phyloP scores from a whole-genome alignment of 2,888 invertebrate genomes.

The Chrysolina americana region DNA sequence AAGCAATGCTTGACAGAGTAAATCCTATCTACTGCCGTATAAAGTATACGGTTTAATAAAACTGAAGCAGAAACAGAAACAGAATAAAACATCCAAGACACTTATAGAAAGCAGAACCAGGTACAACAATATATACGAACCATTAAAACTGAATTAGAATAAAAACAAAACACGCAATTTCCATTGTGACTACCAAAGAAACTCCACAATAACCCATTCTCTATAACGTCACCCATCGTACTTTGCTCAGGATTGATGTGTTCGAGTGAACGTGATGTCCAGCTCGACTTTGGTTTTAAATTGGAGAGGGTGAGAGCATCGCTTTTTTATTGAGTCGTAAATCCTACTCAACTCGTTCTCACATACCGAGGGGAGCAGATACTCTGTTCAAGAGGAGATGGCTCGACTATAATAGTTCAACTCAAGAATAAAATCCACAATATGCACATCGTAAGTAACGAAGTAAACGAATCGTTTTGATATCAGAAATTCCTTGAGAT shows the following conservation, averaged over 20 bases:
- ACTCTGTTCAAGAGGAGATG: background rate
- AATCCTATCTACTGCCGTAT: no score
- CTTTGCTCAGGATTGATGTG: conserved; percentile 13
- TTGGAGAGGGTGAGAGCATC: conserved; percentile 32
- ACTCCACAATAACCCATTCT: background rate
- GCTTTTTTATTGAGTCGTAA: conserved; percentile 42
- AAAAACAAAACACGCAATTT: no score
- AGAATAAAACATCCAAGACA: no score
- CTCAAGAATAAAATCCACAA: background rate
- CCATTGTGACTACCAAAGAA: no score
- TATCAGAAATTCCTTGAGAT: background rate
- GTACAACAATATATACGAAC: no score
- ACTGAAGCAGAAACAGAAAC: no score
- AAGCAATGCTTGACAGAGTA: no score
- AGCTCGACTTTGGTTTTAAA: conserved; percentile 48
- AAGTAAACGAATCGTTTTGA: background rate
- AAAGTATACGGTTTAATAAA: no score
- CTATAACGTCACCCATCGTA: background rate
- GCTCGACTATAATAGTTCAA: background rate
- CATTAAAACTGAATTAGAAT: no score
- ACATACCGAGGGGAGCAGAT: conserved; percentile 26
- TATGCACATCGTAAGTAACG: background rate
- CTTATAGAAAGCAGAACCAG: no score
- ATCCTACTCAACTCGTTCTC: conserved; percentile 35
- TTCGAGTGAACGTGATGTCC: conserved; percentile 35